Evolutionary conservation across 1,140 invertebrate genomes (phyloP).

Genomic region (Ridgeia piscesae): DNA sequence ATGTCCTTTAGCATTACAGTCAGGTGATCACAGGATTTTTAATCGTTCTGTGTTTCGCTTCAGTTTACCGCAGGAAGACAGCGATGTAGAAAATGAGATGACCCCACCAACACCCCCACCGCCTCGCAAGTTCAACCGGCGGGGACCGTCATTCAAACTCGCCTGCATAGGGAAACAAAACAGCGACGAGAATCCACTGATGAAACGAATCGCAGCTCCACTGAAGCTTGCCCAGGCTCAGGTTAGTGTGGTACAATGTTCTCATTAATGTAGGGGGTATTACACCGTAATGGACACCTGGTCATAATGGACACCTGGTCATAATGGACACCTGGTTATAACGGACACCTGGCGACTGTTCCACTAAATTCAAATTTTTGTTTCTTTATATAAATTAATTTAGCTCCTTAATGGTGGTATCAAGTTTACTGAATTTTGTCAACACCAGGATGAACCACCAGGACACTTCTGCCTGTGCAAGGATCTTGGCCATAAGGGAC

Average conservation of each 20-base stretch:
- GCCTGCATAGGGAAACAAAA: constrained; percentile 58
- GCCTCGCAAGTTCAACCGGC: constrained; percentile 41
- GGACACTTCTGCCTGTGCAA: too few species aligned
- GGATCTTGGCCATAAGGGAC: not conserved
- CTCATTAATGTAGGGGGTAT: not conserved
- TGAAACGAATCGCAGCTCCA: constrained; percentile 68
- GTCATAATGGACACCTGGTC: not conserved
- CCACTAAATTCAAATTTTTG: too few species aligned
- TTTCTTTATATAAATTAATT: too few species aligned
- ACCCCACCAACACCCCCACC: constrained; percentile 37
- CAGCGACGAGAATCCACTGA: constrained; percentile 58
- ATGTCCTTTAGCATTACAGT: not conserved
- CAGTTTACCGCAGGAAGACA: constrained; percentile 56
- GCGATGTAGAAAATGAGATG: constrained; percentile 52
- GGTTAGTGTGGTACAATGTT: constrained; percentile 34
- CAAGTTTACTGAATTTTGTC: too few species aligned
- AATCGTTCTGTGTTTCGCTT: constrained; percentile 8
- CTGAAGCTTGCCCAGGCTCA: constrained; percentile 71
- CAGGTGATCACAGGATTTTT: not conserved
- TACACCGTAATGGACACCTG: not conserved
- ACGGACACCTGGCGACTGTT: not conserved
- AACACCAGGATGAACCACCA: too few species aligned
- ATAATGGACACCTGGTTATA: not conserved
- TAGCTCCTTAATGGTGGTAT: too few species aligned
- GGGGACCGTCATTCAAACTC: constrained; percentile 49